Evolutionary conservation across 2,888 invertebrate species (phyloP), one percentile per base, ranked within the genome.

Genomic region (Zaprionus bogoriensis): DNA sequence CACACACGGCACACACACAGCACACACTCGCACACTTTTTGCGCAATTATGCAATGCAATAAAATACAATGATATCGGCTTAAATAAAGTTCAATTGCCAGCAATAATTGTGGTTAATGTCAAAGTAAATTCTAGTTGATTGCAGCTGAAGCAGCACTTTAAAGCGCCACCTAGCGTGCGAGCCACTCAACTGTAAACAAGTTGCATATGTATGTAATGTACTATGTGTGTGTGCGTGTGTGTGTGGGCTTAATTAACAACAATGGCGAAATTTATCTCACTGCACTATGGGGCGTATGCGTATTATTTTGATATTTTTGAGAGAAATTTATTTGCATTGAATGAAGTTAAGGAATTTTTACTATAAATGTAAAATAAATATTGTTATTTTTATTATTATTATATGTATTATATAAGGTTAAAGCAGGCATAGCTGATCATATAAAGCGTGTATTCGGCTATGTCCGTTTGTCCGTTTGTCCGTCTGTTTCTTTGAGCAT

Each of bases 51-150:
- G 51, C 64, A 55, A 68, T 47, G 51, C 69, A 44, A 74, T 64
- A 54, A 51, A 71, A 23, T 44, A 23, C 41, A 68, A 55, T 55
- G n/a, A 59, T 74, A 72, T 64, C 38, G 64, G 60, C 61, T 65
- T 69, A 72, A 69, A 69, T 65, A 45, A 51, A 53, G 47, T 27
- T 44, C 52, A 64, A 64, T 53, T 53, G 53, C 44, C 55, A 57
- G 61, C 52, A 69, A 54, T 65, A 74, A 74, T 66, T 69, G 57
- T 50, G 53, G 50, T 42, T 44, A 69, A 74, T 69, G 64, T 52
- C 41, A 14, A 14, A 22, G 30, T 12, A 47, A 10, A 42, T 42
- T 51, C 25, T 17, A 54, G 46, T 47, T 54, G 27, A 12, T 19
- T 38, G 9, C 10, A 19, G 9, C 1, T 19, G 10, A 25, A 5